phyloP scores from a whole-genome alignment of 2,113 vertebrate genomes.

The Apteryx mantelli region DNA sequence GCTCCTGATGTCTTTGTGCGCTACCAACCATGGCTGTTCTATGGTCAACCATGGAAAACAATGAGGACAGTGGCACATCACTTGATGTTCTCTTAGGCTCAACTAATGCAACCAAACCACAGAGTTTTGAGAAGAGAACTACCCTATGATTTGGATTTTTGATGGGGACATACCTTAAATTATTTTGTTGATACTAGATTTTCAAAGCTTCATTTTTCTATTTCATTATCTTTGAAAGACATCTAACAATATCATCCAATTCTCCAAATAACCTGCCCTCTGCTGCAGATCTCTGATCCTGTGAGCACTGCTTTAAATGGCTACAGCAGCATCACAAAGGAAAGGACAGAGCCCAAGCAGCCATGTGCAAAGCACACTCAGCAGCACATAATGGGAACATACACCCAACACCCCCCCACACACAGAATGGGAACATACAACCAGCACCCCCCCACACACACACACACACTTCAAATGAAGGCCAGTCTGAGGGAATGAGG shows the following conservation, averaged over 20 bases:
- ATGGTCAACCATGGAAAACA: not conserved
- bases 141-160: not conserved
- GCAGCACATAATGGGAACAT: not conserved
- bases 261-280: not conserved
- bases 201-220: not conserved
- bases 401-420: not conserved
- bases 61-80: not conserved
- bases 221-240: not conserved
- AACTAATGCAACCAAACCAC: not conserved
- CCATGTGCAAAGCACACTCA: not conserved
- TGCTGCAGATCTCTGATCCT: not conserved
- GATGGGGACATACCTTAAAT: not conserved
- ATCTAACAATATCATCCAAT: not conserved
- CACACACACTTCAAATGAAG: not conserved
- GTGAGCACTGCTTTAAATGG: not conserved
- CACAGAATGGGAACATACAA: too few species aligned
- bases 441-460: not conserved
- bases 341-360: not conserved
- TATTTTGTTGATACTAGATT: not conserved
- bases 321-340: not conserved
- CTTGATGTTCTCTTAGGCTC: not conserved
- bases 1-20: not conserved
- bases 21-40: not conserved
- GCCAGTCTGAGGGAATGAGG: not conserved
- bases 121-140: not conserved